Evolutionary conservation across 53 echinoderm and acorn worm genomes (phyloP).

Genomic region (Temnopleurus reevesii): DNA sequence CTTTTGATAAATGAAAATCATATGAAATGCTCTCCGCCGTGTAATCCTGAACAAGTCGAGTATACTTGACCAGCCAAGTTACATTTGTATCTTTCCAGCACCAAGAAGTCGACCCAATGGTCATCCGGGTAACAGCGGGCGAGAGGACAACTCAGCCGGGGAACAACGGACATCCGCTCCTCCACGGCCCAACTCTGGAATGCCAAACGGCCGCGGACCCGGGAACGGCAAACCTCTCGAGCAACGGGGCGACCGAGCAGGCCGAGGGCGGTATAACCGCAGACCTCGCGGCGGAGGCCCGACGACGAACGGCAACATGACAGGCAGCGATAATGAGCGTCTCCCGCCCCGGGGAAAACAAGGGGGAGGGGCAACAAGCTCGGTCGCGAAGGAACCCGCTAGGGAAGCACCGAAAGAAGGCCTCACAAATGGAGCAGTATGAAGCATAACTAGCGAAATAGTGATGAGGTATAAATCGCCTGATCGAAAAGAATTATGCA

Average conservation of each 20-base stretch:
- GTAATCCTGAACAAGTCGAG: no score
- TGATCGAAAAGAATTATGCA: constrained; percentile 33
- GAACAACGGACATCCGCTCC: constrained; percentile 10
- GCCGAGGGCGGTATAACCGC: background rate
- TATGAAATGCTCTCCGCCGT: no score
- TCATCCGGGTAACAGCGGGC: constrained; percentile 61
- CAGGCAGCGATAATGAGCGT: constrained; percentile 47
- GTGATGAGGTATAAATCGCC: background rate
- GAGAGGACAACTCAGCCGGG: constrained; percentile 59
- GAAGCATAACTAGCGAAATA: background rate
- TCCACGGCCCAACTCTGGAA: background rate
- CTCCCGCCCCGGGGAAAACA: background rate
- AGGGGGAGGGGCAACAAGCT: background rate
- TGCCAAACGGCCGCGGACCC: background rate
- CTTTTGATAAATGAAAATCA: no score
- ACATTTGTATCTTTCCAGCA: background rate
- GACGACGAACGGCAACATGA: constrained; percentile 24
- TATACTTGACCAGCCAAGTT: no score
- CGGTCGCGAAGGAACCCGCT: background rate
- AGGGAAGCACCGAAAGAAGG: background rate
- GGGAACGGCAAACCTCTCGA: background rate
- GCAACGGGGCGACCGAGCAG: background rate
- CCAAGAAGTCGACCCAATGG: constrained; percentile 51
- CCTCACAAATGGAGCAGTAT: constrained; percentile 44
- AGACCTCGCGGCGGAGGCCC: background rate